These are phyloP conservation scores for Tiliacea citrago DNA, from an alignment of 2,888 invertebrate species.

Conservation along the genomic window DNA sequence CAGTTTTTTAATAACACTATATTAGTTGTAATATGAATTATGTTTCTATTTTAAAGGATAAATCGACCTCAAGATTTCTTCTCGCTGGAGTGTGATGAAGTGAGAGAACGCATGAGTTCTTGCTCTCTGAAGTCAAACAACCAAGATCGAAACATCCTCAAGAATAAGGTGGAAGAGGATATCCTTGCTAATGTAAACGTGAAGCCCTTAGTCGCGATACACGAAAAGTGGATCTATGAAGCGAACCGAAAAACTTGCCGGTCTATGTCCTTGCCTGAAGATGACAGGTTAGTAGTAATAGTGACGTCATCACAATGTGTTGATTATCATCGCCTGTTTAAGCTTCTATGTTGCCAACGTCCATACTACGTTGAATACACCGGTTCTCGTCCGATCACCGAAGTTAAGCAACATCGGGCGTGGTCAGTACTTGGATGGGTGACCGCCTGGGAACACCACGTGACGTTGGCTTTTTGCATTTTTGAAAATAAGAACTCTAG, in stretches of 20 bases:
- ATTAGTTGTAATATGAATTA: neutral
- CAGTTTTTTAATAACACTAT: neutral
- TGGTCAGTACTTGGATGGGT: constrained; percentile 85
- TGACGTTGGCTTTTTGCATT: constrained; percentile 64
- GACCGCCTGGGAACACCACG: constrained; percentile 84
- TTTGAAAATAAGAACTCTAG: neutral
- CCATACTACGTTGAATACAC: constrained; percentile 87
- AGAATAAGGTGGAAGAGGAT: constrained; percentile 78
- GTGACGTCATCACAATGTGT: constrained; percentile 27
- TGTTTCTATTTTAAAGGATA: constrained; percentile 62
- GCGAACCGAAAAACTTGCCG: constrained; percentile 83
- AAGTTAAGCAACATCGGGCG: constrained; percentile 81
- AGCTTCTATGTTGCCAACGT: constrained; percentile 64
- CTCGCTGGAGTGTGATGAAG: constrained; percentile 72
- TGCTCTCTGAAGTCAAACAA: constrained; percentile 74
- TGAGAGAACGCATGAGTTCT: constrained; percentile 71
- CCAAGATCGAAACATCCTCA: constrained; percentile 59
- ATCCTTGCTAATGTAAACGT: constrained; percentile 82
- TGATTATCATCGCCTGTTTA: neutral
- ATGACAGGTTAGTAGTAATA: constrained; percentile 76
- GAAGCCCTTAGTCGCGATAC: constrained; percentile 87
- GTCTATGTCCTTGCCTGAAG: constrained; percentile 85
- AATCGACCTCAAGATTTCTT: constrained; percentile 73
- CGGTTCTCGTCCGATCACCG: constrained; percentile 71
- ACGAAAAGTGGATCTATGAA: constrained; percentile 88